Percentiles rank a stretch among this genome's conserved stretches.
These are phyloP conservation scores for Nesidiocoris tenuis DNA, from an alignment of 2,888 invertebrate genomes.

Conservation along the genomic window DNA sequence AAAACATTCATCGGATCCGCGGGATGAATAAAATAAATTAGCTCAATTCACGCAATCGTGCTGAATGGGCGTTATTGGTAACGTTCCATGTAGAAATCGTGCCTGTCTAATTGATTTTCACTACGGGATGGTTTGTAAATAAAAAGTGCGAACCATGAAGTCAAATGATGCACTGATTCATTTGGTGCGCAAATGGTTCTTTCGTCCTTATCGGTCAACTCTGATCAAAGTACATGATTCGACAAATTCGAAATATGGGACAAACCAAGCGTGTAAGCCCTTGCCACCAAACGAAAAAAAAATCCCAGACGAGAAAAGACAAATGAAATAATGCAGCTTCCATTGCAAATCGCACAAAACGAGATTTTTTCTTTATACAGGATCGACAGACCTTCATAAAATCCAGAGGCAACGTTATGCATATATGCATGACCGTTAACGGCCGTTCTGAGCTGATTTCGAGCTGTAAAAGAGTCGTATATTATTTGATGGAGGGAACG, in stretches of 20 bases:
- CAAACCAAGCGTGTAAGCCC: constrained; percentile 40
- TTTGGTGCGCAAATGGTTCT: too few species aligned
- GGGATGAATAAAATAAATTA: too few species aligned
- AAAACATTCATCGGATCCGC: too few species aligned
- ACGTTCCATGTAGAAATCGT: too few species aligned
- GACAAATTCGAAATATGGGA: not conserved
- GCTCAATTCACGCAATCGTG: not conserved
- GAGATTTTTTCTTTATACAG: not conserved
- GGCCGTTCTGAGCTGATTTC: constrained; percentile 28
- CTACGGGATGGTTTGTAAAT: too few species aligned
- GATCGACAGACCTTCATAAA: constrained; percentile 33
- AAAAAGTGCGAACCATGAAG: not conserved
- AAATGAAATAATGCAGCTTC: constrained; percentile 15
- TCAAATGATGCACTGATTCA: not conserved
- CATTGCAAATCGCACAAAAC: constrained; percentile 9
- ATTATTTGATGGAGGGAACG: too few species aligned
- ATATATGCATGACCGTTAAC: constrained; percentile 38
- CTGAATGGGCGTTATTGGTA: too few species aligned
- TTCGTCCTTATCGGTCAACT: too few species aligned
- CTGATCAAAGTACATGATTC: not conserved
- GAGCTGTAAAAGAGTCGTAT: constrained; percentile 30
- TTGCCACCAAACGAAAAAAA: constrained; percentile 27
- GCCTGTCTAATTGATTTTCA: too few species aligned
- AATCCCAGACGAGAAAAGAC: constrained; percentile 23
- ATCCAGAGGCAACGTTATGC: constrained; percentile 41